Conservation (phyloP, 2,113 vertebrate genomes). For the Accipiter virgatus region DNA sequence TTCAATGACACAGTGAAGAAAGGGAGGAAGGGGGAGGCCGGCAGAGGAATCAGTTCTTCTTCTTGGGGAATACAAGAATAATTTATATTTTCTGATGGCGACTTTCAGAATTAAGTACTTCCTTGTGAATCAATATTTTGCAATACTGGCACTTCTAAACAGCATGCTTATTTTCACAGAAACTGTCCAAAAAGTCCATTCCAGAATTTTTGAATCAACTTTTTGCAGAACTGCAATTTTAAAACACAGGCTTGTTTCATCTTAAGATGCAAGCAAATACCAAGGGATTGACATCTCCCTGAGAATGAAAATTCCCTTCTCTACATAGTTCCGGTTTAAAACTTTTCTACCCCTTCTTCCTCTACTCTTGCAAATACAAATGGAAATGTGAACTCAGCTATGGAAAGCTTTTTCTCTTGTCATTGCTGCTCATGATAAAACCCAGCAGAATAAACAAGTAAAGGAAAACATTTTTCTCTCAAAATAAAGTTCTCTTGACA, state of each 20-base stretch:
- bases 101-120: background rate
- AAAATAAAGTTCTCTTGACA: background rate
- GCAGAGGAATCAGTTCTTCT: background rate
- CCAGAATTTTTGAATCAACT: background rate
- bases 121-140: background rate
- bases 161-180: background rate
- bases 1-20: background rate
- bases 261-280: background rate
- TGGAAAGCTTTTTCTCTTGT: background rate
- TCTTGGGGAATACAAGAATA: background rate
- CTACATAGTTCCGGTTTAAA: background rate
- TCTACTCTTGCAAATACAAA: background rate
- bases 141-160: background rate
- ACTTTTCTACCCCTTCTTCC: background rate
- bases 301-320: background rate
- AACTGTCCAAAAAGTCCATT: background rate
- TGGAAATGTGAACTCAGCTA: background rate
- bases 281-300: background rate
- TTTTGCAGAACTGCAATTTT: background rate
- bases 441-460: background rate
- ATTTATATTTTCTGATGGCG: background rate
- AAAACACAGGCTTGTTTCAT: background rate
- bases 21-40: background rate
- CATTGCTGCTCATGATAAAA: background rate
- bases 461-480: background rate